phyloP scores from a whole-genome alignment of 2,888 invertebrate genomes.

The Pristionchus mayeri region DNA sequence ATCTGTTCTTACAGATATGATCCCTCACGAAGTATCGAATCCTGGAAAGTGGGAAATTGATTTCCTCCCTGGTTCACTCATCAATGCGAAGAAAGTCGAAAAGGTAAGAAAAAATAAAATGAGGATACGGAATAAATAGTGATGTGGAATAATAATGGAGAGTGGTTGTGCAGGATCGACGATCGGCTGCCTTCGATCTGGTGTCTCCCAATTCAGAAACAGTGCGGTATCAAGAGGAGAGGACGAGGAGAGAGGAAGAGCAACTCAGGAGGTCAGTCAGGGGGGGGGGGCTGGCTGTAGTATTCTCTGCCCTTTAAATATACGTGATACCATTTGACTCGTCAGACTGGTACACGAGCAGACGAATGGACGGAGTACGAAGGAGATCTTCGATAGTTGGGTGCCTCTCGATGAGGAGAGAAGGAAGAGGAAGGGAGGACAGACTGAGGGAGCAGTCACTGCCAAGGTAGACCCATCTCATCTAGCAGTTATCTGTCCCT shows the following conservation, averaged over 20 bases:
- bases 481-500: no score
- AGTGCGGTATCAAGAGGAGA: constrained; percentile 37
- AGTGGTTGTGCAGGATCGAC: constrained; percentile 27
- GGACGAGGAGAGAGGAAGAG: constrained; percentile 45
- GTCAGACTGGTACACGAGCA: constrained; percentile 4
- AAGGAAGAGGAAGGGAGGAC: background rate
- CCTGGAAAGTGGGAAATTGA: constrained; percentile 2
- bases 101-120: background rate
- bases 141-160: no score
- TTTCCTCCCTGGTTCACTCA: constrained; percentile 35
- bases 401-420: constrained; percentile 40
- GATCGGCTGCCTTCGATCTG: background rate
- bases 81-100: constrained; percentile 30
- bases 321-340: background rate
- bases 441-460: background rate
- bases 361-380: constrained; percentile 34
- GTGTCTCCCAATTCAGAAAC: constrained; percentile 6
- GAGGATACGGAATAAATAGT: no score
- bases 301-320: background rate
- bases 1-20: background rate
- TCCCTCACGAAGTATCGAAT: background rate
- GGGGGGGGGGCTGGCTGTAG: background rate
- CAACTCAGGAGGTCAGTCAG: constrained; percentile 6
- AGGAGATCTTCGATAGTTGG: constrained; percentile 47
- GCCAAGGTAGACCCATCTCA: background rate